Evolutionary conservation across 2,113 vertebrate species (phyloP).

Genomic region (Malaclemys terrapin): DNA sequence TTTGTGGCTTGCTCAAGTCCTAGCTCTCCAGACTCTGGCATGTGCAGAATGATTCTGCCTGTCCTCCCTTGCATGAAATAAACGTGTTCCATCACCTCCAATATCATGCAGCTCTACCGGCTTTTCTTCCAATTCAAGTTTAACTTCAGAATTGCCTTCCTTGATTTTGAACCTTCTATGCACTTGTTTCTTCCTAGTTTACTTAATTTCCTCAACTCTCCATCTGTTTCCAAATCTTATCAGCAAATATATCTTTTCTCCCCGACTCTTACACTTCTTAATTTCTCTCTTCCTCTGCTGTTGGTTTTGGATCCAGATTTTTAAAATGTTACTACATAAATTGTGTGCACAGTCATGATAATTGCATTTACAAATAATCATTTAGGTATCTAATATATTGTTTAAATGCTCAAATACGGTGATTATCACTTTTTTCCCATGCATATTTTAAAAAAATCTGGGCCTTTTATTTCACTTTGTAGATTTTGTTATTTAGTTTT

Average conservation of each 20-base stretch:
- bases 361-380: background rate
- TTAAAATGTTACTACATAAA: accelerated
- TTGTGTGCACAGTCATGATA: background rate
- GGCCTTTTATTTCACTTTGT: background rate
- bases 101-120: background rate
- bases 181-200: background rate
- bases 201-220: background rate
- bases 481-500: background rate
- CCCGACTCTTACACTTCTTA: background rate
- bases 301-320: background rate
- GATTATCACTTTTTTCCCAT: background rate
- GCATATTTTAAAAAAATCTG: background rate
- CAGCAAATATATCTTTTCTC: background rate
- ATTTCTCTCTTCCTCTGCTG: background rate
- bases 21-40: background rate
- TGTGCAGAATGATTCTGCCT: accelerated
- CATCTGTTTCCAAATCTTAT: background rate
- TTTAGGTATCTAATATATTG: accelerated
- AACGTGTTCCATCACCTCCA: background rate
- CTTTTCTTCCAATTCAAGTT: accelerated
- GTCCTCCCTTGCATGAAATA: background rate
- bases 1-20: background rate
- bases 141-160: background rate
- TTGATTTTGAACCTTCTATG: background rate
- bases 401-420: background rate